A percentile compares a stretch with the other conserved stretches of the same genome.
Evolutionary conservation across 2,797 vertebrate species (phyloP).

Genomic region (Crax fasciolata): DNA sequence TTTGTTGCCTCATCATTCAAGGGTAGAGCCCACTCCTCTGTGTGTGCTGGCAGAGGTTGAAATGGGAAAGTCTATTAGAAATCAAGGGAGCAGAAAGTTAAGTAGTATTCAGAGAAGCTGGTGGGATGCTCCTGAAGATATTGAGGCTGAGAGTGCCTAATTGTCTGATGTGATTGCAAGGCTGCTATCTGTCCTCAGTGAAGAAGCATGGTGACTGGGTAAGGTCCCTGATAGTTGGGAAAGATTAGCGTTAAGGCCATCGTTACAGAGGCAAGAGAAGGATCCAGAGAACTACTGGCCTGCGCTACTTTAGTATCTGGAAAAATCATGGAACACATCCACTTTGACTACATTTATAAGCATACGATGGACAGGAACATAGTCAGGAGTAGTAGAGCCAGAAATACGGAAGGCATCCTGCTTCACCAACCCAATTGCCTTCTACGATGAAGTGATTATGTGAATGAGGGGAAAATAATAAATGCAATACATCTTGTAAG

Average conservation of each 20-base stretch:
- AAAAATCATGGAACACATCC: not conserved
- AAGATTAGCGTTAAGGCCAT: not conserved
- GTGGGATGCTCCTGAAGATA: not conserved
- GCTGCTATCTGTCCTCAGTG: not conserved
- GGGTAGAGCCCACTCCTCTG: not conserved
- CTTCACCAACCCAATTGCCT: not conserved
- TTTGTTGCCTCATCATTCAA: not conserved
- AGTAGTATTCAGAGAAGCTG: not conserved
- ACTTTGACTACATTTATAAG: not conserved
- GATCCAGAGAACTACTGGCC: not conserved
- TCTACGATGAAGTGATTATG: not conserved
- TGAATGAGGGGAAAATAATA: not conserved
- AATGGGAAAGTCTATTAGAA: not conserved
- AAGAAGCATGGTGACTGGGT: not conserved
- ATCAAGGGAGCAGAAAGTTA: not conserved
- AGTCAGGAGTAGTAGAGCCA: not conserved
- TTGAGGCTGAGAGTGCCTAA: not conserved
- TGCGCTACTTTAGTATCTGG: not conserved
- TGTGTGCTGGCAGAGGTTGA: not conserved
- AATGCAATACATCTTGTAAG: not conserved
- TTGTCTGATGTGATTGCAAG: not conserved
- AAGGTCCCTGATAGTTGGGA: not conserved
- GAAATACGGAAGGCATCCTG: not conserved
- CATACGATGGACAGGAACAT: not conserved
- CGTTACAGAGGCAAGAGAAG: not conserved